A percentile compares a stretch with the other conserved stretches of the same genome.
Conservation (phyloP, 30 jellyfish, hydroid and myxozoan genomes). For the Aurelia sp. region DNA sequence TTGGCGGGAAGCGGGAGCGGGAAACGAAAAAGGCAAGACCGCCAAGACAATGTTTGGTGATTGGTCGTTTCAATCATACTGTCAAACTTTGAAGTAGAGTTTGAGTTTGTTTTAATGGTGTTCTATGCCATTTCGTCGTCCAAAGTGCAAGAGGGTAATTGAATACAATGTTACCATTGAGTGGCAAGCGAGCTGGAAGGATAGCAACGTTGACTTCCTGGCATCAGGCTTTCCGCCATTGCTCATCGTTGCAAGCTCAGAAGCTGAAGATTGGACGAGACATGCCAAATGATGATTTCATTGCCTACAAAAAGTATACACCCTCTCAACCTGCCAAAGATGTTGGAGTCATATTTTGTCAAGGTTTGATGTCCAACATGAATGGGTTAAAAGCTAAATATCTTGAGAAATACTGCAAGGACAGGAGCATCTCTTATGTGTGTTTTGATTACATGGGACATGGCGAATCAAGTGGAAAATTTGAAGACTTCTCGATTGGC, state of each 20-base stretch:
- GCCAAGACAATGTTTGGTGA: too few species aligned
- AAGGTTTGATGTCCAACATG: constrained; percentile 75
- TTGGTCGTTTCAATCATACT: too few species aligned
- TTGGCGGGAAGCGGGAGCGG: too few species aligned
- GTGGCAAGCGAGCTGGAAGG: neutral
- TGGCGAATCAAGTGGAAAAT: constrained; percentile 68
- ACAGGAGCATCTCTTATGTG: constrained; percentile 32
- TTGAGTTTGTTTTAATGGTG: too few species aligned
- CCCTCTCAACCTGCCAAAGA: constrained; percentile 21
- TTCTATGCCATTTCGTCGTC: too few species aligned
- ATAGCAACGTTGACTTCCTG: neutral
- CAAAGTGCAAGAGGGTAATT: too few species aligned
- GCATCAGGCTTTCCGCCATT: neutral
- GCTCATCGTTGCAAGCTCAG: constrained; percentile 13
- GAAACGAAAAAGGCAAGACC: too few species aligned
- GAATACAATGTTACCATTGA: too few species aligned
- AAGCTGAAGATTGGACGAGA: constrained; percentile 4
- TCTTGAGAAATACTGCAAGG: constrained; percentile 62
- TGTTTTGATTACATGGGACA: constrained; percentile 84
- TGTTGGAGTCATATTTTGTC: constrained; percentile 69
- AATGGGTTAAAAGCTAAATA: constrained; percentile 63
- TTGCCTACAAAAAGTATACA: constrained; percentile 50
- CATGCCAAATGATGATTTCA: constrained; percentile 4
- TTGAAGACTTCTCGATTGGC: constrained; percentile 61
- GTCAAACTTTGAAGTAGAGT: too few species aligned